Percentiles rank a stretch among this genome's conserved stretches.
These are phyloP conservation scores for Lethenteron camtschaticum DNA, from an alignment of 2,113 vertebrate species.

Conservation along the genomic window DNA sequence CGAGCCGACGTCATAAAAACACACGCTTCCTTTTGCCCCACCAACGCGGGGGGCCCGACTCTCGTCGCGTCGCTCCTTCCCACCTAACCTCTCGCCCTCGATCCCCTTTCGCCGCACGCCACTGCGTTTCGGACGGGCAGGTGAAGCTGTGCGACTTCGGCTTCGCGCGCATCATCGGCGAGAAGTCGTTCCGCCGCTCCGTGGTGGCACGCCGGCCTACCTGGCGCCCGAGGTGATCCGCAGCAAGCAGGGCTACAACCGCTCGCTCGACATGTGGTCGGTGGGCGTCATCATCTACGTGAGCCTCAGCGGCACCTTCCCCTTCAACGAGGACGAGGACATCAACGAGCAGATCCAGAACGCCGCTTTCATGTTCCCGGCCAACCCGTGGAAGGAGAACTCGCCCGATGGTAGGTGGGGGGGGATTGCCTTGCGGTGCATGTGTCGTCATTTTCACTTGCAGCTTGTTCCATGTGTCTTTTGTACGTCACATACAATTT, in stretches of 20 bases:
- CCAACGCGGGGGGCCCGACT: background rate
- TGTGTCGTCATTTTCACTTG: too few species aligned
- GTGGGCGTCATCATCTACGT: slow-evolving; percentile 32
- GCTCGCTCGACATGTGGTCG: slow-evolving; percentile 35
- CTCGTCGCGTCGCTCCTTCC: background rate
- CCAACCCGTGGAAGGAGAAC: background rate
- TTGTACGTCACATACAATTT: too few species aligned
- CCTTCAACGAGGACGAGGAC: slow-evolving; percentile 40
- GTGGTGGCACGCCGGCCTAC: slow-evolving; percentile 33
- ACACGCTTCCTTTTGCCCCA: background rate
- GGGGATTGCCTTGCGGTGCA: background rate
- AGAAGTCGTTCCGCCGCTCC: slow-evolving; percentile 32
- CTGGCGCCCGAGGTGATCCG: slow-evolving; percentile 33
- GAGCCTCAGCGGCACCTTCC: slow-evolving; percentile 34
- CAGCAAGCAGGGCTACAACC: slow-evolving; percentile 25
- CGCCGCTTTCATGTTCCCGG: slow-evolving; percentile 33
- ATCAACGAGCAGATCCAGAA: slow-evolving; percentile 36
- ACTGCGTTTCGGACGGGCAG: slow-evolving; percentile 11
- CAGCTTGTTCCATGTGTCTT: too few species aligned
- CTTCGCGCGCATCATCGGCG: slow-evolving; percentile 35
- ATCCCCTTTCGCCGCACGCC: too few species aligned
- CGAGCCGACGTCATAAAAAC: background rate
- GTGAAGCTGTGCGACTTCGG: slow-evolving; percentile 42
- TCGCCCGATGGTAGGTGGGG: background rate
- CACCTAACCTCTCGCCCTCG: background rate